Percentiles rank a stretch among this genome's conserved stretches.
phyloP scores from a whole-genome alignment of 2,113 vertebrate genomes.

The Sinocyclocheilus anophthalmus region DNA sequence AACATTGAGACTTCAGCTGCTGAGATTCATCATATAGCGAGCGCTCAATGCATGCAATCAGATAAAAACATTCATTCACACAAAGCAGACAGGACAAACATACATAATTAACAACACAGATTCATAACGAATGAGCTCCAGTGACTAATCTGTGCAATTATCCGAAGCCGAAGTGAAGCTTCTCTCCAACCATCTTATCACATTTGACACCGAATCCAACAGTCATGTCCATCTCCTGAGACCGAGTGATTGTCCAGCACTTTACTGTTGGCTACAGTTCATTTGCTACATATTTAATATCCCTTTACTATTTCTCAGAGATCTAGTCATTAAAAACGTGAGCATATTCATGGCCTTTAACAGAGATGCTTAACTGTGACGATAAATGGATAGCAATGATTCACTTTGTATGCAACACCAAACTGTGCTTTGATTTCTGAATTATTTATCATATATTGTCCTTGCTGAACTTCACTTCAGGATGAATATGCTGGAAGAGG shows the following conservation, averaged over 20 bases:
- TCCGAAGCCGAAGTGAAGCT: background rate
- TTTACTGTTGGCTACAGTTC: background rate
- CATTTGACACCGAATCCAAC: background rate
- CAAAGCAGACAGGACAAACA: constrained; percentile 13
- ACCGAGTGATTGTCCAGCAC: background rate
- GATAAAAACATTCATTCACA: constrained; percentile 5
- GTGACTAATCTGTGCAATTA: constrained; percentile 33
- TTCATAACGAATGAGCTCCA: constrained; percentile 25
- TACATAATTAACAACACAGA: constrained; percentile 30
- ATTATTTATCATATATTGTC: background rate
- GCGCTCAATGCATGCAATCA: constrained; percentile 12
- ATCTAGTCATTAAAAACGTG: background rate
- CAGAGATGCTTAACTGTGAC: background rate
- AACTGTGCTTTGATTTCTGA: constrained; percentile 6
- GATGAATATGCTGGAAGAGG: background rate
- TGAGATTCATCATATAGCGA: background rate
- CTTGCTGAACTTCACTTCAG: background rate
- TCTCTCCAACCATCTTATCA: background rate
- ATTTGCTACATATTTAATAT: constrained; percentile 28
- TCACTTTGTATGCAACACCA: background rate
- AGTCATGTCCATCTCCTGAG: constrained; percentile 3
- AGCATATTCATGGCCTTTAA: background rate
- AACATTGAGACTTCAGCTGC: background rate
- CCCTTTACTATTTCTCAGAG: background rate
- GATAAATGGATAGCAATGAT: background rate